These are phyloP conservation scores for Armadillidium nasatum DNA, from an alignment of 1,140 invertebrate species.

Conservation along the genomic window DNA sequence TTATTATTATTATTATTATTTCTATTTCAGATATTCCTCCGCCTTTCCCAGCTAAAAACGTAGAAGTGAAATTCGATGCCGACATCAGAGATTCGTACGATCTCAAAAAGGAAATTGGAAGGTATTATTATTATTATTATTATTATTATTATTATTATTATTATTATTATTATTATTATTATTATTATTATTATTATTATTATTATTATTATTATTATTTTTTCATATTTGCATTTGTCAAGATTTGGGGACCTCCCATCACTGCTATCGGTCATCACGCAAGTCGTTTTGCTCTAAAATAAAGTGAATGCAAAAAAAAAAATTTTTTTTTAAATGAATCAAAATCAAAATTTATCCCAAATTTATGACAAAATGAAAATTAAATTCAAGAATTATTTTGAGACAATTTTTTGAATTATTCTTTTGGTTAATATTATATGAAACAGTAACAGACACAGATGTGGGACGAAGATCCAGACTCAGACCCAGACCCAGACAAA, in stretches of 20 bases:
- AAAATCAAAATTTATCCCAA: too few relatives aligned
- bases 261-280: neutral
- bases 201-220: neutral
- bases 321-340: too few relatives aligned
- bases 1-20: neutral
- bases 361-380: too few relatives aligned
- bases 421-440: too few relatives aligned
- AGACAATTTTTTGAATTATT: too few relatives aligned
- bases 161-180: neutral
- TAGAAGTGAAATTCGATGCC: conserved; percentile 66
- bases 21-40: conserved; percentile 70
- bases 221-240: neutral
- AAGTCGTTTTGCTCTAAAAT: neutral
- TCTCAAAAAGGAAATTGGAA: conserved; percentile 65
- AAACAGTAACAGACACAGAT: too few relatives aligned
- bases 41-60: conserved; percentile 75
- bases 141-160: neutral
- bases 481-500: too few relatives aligned
- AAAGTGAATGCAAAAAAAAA: too few relatives aligned
- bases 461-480: too few relatives aligned
- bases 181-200: neutral
- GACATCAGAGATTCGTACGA: conserved; percentile 76
- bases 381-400: too few relatives aligned
- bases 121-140: conserved; percentile 46
- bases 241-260: neutral